Evolutionary conservation across 2,888 invertebrate species (phyloP), one percentile per base, ranked within the genome.

Genomic region (Diabrotica balteata): DNA sequence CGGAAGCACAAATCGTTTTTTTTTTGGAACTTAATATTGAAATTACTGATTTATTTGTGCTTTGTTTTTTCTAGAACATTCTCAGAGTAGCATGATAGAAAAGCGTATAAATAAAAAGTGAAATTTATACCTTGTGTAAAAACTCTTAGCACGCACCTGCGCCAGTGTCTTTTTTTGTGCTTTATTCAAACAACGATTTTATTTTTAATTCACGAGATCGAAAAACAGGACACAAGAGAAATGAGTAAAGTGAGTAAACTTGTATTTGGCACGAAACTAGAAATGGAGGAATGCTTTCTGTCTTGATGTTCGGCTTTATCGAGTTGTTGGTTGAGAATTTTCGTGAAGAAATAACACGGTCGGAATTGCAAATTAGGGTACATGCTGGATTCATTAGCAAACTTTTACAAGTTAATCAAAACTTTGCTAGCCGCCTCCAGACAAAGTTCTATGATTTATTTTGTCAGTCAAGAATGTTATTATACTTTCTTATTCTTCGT

Each of bases 351-450:
- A 60, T 60, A 63, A 53, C 68, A 64, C 51, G 61, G 61, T 58
- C 64, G 44, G 58, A 52, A 60, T 68, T 60, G 57, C 63, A 68
- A 68, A 68, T 68, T 61, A 61, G 64, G 59, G 22, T 63, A 45
- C 60, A 68, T 64, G 64, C 58, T 64, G 51, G 59, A 67, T 67
- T 67, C 63, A 67, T 67, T 67, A 67, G 59, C 58, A 54, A 61
- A 68, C 61, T 68, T 68, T 64, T 63, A 68, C 61, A 58, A 64
- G 59, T 60, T 61, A 64, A 64, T 68, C 49, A 60, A 64, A 63
- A 64, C 61, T 68, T 64, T 58, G 64, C 58, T 57, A 9, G 55
- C 51, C 17, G 8, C 32, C 49, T 63, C 8, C 47, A 55, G 43
- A 11, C 47, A 50, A 61, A 68, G 57, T 61, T 64, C 47, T 43